Base-by-base conservation (phyloP, 1,140 invertebrate genomes). In the Panagrolaimus sp. region DNA sequence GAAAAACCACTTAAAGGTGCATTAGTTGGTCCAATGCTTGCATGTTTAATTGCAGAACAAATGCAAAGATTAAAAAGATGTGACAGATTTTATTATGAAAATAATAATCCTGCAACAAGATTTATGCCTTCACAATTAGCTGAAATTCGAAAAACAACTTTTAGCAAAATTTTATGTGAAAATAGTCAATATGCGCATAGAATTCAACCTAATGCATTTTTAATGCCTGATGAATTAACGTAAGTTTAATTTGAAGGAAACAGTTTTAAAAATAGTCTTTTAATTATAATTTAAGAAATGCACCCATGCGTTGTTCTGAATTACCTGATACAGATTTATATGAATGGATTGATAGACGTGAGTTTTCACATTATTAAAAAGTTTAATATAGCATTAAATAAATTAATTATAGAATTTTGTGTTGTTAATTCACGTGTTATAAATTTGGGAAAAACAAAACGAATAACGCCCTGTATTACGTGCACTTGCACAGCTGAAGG, bases 21-120 rank as follows among this genome's bases (percentile, higher is more conserved):
- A 1, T 84, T 88, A 62, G 82, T 89, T 3, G 88, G 88, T 3
- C 88, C 88, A 9, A 88, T 87, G 63, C 96, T 98, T 84, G 90
- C 92, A 64, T 98, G 94, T 80, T 88, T 98, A 57, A 93, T 98
- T 74, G 92, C 91, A 31, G 93, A 94, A 47, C 96, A 98, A 84
- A 96, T 97, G 77, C 84, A 87, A 0, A 79, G 86, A 71, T 69
- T 87, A 5, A 84, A 87, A 72, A 84, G 85, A 78, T 88, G 88
- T 51, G 88, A 89, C 78, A 82, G 88, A 72, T 88, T 88, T 78
- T 88, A 86, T 84, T 87, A 86, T 78, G 86, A 87, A 73, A 86
- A 83, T 64, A 77, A 81, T 25, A 79, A 83, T 46, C 57, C 72
- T 1, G 74, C 46, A 38, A 69, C 71, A 38, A 31, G 78, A 57